Evolutionary conservation across 2,888 invertebrate genomes (phyloP), one percentile per base, ranked within the genome.

Genomic region (Plemyria rubiginata): DNA sequence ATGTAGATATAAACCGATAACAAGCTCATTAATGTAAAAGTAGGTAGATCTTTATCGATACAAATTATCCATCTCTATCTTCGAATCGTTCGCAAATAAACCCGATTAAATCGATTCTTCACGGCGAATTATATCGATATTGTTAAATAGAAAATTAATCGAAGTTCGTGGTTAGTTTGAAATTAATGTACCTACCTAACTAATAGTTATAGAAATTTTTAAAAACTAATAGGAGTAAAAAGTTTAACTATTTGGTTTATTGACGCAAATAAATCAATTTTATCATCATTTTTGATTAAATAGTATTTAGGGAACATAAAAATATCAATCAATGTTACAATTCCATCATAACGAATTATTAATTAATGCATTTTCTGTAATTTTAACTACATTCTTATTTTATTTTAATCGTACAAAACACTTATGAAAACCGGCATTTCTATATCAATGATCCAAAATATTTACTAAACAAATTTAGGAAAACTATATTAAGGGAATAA

Each of bases 31-130:
- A 59, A 53, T 50, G 45, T 29, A 48, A 62, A 65, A 62, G 48
- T 56, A 59, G 55, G 65, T 71, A 74, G 68, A 71, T 68, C 52
- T 70, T 75, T 71, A 73, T 75, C 75, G 74, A 71, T 67, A 46
- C 66, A 70, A 65, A 60, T 67, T 60, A 54, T 71, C 65, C 81
- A 76, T 73, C 81, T 72, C 81, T 81, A 80, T 63, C 69, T 63
- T 70, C 67, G 70, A 70, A 77, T 71, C 67, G 71, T 78, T 84
- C 76, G 86, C 84, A 82, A 84, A 87, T 82, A 85, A 79, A 80
- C 77, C 76, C 76, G 75, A 79, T 77, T 78, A 79, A 81, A 83
- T 74, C 79, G 73, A 87, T 87, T 88, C 69, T 73, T 72, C 75
- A 80, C 81, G 84, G 78, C 67, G 65, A 75, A 78, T 84, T 72